Evolutionary conservation across 2,797 vertebrate species (phyloP).

Genomic region (Lithobates sylvaticus): DNA sequence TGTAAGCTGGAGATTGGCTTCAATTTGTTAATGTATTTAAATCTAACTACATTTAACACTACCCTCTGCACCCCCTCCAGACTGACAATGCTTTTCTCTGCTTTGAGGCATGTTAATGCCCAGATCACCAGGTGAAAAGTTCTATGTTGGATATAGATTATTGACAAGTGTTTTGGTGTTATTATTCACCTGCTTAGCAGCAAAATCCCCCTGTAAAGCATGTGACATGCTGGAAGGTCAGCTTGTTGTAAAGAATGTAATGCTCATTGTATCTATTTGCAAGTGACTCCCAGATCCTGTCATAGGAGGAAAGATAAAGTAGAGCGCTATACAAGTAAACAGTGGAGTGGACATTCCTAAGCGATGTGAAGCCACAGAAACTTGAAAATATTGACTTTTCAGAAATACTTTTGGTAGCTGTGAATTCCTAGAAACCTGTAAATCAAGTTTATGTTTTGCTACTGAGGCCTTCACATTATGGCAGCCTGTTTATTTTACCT

Average conservation of each 20-base stretch:
- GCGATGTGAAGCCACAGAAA: slow-evolving; percentile 14
- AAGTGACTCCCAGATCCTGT: neutral
- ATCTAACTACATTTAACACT: too few species aligned
- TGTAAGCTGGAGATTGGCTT: too few species aligned
- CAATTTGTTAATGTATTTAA: too few species aligned
- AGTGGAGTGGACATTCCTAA: neutral
- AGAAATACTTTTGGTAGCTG: slow-evolving; percentile 15
- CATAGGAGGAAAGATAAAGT: neutral
- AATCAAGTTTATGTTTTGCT: slow-evolving; percentile 24
- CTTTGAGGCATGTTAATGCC: too few species aligned
- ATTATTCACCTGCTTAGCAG: neutral
- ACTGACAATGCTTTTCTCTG: too few species aligned
- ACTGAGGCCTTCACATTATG: neutral
- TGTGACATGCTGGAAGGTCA: neutral
- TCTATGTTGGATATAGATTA: too few species aligned
- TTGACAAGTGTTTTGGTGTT: too few species aligned
- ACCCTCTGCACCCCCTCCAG: too few species aligned
- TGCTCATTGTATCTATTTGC: neutral
- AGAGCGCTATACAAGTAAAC: neutral
- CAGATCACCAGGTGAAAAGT: too few species aligned
- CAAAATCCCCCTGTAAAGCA: neutral
- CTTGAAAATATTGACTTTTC: slow-evolving; percentile 36
- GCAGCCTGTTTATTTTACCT: slow-evolving; percentile 16
- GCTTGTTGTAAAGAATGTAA: neutral
- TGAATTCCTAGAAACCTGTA: slow-evolving; percentile 46